Percentiles rank a stretch among this genome's conserved stretches.
phyloP scores from a whole-genome alignment of 1,140 invertebrate species.

The Drosophila biarmipes region DNA sequence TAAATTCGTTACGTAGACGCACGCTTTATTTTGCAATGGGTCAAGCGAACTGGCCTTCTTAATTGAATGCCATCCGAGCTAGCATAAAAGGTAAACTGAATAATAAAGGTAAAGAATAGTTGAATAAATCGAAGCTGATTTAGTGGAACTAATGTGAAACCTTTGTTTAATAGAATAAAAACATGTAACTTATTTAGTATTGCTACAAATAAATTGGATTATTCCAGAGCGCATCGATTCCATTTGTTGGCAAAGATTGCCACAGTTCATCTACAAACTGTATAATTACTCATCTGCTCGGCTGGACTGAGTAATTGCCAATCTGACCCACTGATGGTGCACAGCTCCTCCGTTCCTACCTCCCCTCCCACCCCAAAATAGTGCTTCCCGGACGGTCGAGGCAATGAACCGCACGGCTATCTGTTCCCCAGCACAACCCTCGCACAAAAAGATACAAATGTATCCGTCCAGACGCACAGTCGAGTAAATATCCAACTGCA shows the following conservation, averaged over 20 bases:
- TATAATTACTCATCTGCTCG: slow-evolving; percentile 10
- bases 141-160: not conserved
- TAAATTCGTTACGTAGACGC: not conserved
- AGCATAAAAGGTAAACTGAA: not conserved
- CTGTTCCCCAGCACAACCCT: slow-evolving; percentile 26
- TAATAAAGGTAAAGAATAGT: not conserved
- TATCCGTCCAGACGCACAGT: slow-evolving; percentile 27
- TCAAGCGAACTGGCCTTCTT: slow-evolving; percentile 14
- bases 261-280: not conserved
- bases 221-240: not conserved
- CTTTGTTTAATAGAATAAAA: not conserved
- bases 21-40: slow-evolving; percentile 1
- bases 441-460: slow-evolving; percentile 29
- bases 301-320: slow-evolving; percentile 28
- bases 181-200: too few relatives aligned
- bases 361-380: not conserved
- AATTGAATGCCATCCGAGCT: slow-evolving; percentile 6
- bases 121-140: not conserved
- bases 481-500: slow-evolving; percentile 53
- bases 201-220: not conserved
- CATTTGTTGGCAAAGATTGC: not conserved
- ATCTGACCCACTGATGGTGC: slow-evolving; percentile 36
- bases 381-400: slow-evolving; percentile 36
- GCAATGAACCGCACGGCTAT: slow-evolving; percentile 70
- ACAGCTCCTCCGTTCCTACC: slow-evolving; percentile 3